Evolutionary conservation across 2,888 invertebrate genomes (phyloP).

Genomic region (Ornithoptera alexandrae): DNA sequence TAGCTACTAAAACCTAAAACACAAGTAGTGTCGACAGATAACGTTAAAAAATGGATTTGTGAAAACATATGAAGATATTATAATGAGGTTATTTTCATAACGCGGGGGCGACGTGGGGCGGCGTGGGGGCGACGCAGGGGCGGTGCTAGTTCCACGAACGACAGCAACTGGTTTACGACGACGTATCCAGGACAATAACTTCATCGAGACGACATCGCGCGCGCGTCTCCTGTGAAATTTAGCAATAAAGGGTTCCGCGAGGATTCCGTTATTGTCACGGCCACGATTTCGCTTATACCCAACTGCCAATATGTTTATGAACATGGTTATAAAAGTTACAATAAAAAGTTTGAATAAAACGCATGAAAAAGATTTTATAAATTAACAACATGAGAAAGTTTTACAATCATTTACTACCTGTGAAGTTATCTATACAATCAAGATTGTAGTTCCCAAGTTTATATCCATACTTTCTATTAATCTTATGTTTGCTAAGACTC

Average conservation of each 20-base stretch:
- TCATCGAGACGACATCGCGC: slow-evolving; percentile 12
- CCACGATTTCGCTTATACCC: neutral
- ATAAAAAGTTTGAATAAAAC: slow-evolving; percentile 18
- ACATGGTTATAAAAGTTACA: neutral
- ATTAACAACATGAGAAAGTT: too few relatives aligned
- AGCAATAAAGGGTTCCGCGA: slow-evolving; percentile 4
- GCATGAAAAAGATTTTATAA: neutral
- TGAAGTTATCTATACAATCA: too few relatives aligned
- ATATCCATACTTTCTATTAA: too few relatives aligned
- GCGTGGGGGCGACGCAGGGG: too few relatives aligned
- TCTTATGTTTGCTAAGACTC: too few relatives aligned
- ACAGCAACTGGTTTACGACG: slow-evolving; percentile 3
- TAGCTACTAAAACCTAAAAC: too few relatives aligned
- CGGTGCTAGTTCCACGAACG: neutral
- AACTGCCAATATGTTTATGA: neutral
- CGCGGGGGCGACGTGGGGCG: too few relatives aligned
- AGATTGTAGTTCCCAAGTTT: too few relatives aligned
- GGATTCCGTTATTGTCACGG: slow-evolving; percentile 2
- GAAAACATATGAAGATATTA: neutral
- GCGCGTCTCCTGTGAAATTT: slow-evolving; percentile 5
- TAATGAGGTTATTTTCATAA: too few relatives aligned
- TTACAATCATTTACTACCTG: too few relatives aligned
- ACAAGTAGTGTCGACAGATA: too few relatives aligned
- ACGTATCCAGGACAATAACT: slow-evolving; percentile 19
- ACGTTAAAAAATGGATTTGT: too few relatives aligned